phyloP scores from a whole-genome alignment of 2,113 vertebrate genomes.

The Cromileptes altivelis region DNA sequence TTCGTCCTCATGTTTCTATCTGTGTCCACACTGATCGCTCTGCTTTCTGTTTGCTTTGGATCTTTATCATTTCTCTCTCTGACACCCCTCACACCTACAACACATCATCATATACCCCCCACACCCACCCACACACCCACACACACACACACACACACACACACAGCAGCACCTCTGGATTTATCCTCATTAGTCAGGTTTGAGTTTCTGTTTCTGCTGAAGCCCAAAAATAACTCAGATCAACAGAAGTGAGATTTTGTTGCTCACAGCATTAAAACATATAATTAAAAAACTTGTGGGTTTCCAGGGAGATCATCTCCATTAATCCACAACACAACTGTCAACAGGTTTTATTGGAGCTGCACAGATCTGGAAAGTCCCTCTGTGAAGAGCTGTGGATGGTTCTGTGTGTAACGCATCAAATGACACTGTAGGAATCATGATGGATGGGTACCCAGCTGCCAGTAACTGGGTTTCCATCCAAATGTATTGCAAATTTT shows the following conservation, averaged over 20 bases:
- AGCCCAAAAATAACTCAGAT: neutral
- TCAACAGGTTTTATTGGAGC: neutral
- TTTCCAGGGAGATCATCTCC: too few relatives aligned
- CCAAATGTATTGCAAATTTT: too few relatives aligned
- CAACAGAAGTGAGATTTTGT: too few relatives aligned
- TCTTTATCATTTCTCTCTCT: neutral
- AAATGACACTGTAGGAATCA: neutral
- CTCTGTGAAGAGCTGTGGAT: neutral
- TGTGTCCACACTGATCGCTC: neutral
- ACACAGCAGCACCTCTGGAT: neutral
- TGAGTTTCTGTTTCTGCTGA: neutral
- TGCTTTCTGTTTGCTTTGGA: neutral
- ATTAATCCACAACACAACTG: too few relatives aligned
- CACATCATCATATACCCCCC: neutral
- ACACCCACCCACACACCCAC: too few relatives aligned
- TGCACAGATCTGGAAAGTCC: constrained; percentile 10
- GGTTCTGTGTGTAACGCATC: neutral
- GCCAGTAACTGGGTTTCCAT: neutral
- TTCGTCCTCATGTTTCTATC: constrained; percentile 18
- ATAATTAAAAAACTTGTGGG: too few relatives aligned
- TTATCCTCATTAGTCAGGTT: neutral
- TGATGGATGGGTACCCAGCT: neutral
- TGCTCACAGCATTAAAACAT: neutral
- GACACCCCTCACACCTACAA: neutral
- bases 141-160: too few relatives aligned